phyloP scores from a whole-genome alignment of 2,888 invertebrate species.

The Tillus elongatus region DNA sequence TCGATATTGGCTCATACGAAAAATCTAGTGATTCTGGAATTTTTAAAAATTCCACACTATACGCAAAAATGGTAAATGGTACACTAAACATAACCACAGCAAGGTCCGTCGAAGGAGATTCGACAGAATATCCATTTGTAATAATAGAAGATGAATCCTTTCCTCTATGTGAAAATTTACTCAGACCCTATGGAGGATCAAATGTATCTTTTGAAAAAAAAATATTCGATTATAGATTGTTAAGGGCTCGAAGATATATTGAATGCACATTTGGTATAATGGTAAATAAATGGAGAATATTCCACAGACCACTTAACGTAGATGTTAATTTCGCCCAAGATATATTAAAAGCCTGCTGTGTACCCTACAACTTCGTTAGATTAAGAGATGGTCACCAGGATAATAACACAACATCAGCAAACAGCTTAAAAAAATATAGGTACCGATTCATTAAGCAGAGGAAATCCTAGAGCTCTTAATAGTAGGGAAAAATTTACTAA shows the following conservation, averaged over 20 bases:
- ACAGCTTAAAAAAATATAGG: slow-evolving; percentile 10
- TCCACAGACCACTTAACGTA: slow-evolving; percentile 21
- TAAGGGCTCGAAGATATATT: slow-evolving; percentile 25
- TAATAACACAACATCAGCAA: slow-evolving; percentile 11
- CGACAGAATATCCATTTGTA: slow-evolving; percentile 20
- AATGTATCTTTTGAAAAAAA: slow-evolving; percentile 21
- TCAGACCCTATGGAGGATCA: slow-evolving; percentile 26
- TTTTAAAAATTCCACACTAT: slow-evolving; percentile 24
- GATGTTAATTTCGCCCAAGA: slow-evolving; percentile 13
- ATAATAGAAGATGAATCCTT: slow-evolving; percentile 28
- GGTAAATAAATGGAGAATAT: slow-evolving; percentile 29
- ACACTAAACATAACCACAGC: slow-evolving; percentile 24
- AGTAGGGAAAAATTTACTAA: slow-evolving; percentile 13
- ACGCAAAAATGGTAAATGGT: slow-evolving; percentile 22
- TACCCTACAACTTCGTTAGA: slow-evolving; percentile 17
- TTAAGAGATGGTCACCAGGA: slow-evolving; percentile 11
- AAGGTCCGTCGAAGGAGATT: slow-evolving; percentile 17
- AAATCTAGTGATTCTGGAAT: slow-evolving; percentile 24
- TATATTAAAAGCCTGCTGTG: slow-evolving; percentile 11
- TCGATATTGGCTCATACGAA: slow-evolving; percentile 26
- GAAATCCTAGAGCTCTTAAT: slow-evolving; percentile 13
- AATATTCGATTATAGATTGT: slow-evolving; percentile 27
- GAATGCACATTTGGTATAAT: slow-evolving; percentile 32
- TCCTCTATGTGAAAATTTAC: slow-evolving; percentile 20
- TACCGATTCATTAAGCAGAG: slow-evolving; percentile 13